Evolutionary conservation across 2,113 vertebrate species (phyloP).

Genomic region (Oceanites oceanicus): DNA sequence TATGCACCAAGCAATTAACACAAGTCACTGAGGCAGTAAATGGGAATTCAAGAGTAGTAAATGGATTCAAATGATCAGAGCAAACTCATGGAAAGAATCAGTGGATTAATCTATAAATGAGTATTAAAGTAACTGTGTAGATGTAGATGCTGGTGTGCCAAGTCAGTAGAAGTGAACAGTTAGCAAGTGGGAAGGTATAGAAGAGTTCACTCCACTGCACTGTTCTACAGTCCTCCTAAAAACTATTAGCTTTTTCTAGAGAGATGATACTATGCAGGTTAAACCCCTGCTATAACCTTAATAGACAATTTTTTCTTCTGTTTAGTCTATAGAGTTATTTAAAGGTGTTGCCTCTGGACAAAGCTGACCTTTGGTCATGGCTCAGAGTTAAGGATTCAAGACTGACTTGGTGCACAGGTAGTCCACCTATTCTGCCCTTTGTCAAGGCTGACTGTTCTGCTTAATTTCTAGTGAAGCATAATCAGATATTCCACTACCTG

Average conservation of each 20-base stretch:
- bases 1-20: too few relatives aligned
- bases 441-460: not conserved
- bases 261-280: not conserved
- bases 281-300: not conserved
- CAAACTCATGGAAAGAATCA: not conserved
- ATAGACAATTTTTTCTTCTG: too few relatives aligned
- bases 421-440: not conserved
- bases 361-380: not conserved
- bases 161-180: not conserved
- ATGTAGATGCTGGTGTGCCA: too few relatives aligned
- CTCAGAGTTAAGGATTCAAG: not conserved
- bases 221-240: not conserved
- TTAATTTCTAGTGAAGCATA: not conserved
- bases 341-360: not conserved
- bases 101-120: not conserved
- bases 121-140: not conserved
- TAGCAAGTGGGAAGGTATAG: not conserved
- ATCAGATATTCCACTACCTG: not conserved
- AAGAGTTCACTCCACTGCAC: not conserved
- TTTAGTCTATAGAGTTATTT: not conserved
- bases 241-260: not conserved
- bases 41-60: not conserved
- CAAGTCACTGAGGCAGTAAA: not conserved
- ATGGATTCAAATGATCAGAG: not conserved
- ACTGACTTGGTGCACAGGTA: too few relatives aligned